phyloP scores from a whole-genome alignment of 2,888 invertebrate genomes.

The Therioaphis trifolii region DNA sequence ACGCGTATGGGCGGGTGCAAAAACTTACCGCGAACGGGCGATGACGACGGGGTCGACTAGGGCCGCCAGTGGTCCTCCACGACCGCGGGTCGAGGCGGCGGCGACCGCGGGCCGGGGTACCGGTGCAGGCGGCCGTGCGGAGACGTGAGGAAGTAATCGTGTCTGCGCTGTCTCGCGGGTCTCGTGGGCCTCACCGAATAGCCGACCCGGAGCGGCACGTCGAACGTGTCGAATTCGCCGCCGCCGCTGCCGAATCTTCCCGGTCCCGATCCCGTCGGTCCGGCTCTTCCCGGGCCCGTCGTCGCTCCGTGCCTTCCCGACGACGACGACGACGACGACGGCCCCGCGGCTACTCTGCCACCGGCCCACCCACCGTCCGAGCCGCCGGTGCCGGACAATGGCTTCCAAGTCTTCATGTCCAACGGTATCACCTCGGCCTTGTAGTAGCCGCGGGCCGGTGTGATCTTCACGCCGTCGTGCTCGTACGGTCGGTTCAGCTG shows the following conservation, averaged over 20 bases:
- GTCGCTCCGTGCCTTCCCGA: too few species aligned
- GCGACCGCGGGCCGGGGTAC: neutral
- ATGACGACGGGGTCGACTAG: neutral
- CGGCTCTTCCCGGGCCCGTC: neutral
- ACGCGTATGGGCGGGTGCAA: neutral
- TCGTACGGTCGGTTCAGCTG: conserved; percentile 25
- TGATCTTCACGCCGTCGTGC: neutral
- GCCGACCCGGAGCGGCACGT: conserved; percentile 44
- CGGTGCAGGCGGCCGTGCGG: neutral
- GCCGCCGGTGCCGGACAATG: neutral
- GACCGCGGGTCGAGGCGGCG: neutral
- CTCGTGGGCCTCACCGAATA: conserved; percentile 36
- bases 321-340: too few species aligned
- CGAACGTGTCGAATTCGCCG: neutral
- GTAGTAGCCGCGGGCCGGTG: conserved; percentile 23
- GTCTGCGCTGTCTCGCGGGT: neutral
- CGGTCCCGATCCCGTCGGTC: neutral
- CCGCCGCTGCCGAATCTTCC: neutral
- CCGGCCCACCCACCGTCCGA: neutral
- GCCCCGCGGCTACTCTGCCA: neutral
- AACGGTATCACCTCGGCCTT: conserved; percentile 58
- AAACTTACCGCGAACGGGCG: neutral
- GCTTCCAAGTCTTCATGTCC: conserved; percentile 54
- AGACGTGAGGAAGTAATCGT: conserved; percentile 4
- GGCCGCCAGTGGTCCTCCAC: neutral